These are phyloP conservation scores for Brenthis ino DNA, from an alignment of 2,888 invertebrate genomes.

Conservation along the genomic window DNA sequence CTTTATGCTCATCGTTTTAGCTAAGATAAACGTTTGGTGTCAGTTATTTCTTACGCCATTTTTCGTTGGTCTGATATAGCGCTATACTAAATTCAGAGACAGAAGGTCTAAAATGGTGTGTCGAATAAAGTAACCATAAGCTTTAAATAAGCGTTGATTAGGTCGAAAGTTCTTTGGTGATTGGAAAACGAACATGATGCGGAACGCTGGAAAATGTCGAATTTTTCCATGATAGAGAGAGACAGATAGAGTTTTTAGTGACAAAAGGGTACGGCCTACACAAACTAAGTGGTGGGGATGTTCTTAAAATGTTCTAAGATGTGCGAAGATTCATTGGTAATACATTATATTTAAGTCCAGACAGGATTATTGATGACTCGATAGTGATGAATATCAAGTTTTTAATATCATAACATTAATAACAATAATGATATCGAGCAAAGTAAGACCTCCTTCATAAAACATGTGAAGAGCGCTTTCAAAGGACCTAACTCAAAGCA, in stretches of 20 bases:
- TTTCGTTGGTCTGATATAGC: constrained; percentile 20
- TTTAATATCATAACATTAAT: constrained; percentile 9
- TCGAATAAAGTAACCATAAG: constrained; percentile 38
- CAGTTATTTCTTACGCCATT: constrained; percentile 32
- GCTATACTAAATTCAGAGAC: constrained; percentile 27
- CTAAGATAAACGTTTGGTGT: constrained; percentile 39
- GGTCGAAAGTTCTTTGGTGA: constrained; percentile 45
- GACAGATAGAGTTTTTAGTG: constrained; percentile 72
- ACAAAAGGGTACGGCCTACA: constrained; percentile 79
- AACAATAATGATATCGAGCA: constrained; percentile 45
- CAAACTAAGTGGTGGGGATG: constrained; percentile 68
- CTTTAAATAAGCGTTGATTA: constrained; percentile 39
- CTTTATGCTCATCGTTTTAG: constrained; percentile 1
- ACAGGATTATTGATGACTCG: constrained; percentile 35
- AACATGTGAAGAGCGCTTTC: constrained; percentile 73
- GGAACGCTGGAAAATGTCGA: constrained; percentile 62
- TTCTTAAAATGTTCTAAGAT: constrained; percentile 72
- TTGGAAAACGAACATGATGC: constrained; percentile 56
- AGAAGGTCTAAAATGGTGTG: constrained; percentile 31
- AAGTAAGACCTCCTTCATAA: constrained; percentile 70
- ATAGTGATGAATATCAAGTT: not conserved
- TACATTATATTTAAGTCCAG: constrained; percentile 19
- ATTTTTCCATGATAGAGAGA: constrained; percentile 74
- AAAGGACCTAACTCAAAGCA: constrained; percentile 78
- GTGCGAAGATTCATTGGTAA: constrained; percentile 39